These are phyloP conservation scores for Dipus sagitta DNA, from an alignment of 2,797 vertebrate species.

Conservation along the genomic window DNA sequence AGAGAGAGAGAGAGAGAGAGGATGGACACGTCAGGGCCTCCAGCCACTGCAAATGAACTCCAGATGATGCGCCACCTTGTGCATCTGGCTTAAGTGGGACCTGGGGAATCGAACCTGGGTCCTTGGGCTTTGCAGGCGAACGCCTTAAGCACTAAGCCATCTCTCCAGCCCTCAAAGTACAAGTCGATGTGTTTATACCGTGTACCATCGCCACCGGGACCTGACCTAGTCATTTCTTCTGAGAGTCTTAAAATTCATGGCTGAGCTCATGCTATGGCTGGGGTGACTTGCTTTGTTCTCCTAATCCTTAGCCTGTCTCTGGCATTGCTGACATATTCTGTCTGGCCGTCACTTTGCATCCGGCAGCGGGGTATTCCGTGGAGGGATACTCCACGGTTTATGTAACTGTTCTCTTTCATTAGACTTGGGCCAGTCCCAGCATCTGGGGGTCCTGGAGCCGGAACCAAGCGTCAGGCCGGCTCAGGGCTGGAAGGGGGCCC, in stretches of 20 bases:
- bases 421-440: conserved; percentile 65
- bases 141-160: too few relatives aligned
- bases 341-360: background rate
- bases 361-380: background rate
- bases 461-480: conserved; percentile 57
- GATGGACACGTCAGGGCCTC: too few relatives aligned
- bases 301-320: background rate
- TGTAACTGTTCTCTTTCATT: conserved; percentile 71
- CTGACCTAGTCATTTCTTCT: background rate
- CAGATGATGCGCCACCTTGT: too few relatives aligned
- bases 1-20: too few relatives aligned
- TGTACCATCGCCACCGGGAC: background rate
- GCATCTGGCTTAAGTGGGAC: too few relatives aligned
- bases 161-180: too few relatives aligned
- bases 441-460: conserved; percentile 57
- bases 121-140: too few relatives aligned
- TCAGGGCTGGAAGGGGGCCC: conserved; percentile 63
- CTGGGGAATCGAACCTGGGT: too few relatives aligned
- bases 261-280: background rate
- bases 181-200: background rate
- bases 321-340: background rate
- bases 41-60: too few relatives aligned
- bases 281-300: background rate
- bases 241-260: background rate
- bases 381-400: conserved; percentile 40